These are phyloP conservation scores for Ochotona princeps DNA, from an alignment of 2,113 vertebrate genomes.

Conservation along the genomic window DNA sequence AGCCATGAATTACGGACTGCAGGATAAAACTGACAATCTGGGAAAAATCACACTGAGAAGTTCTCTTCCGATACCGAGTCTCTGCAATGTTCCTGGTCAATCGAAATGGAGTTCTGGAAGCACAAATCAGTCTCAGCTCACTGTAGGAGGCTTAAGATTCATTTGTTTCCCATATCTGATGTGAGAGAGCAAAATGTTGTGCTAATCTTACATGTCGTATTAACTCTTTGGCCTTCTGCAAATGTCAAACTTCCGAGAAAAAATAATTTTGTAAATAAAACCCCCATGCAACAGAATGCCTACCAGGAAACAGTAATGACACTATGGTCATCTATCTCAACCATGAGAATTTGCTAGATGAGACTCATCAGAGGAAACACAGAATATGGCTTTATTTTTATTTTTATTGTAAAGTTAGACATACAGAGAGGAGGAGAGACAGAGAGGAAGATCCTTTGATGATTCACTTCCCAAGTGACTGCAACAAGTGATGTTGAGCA, in stretches of 20 bases:
- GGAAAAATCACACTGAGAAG: not conserved
- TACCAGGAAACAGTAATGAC: not conserved
- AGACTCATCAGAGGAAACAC: not conserved
- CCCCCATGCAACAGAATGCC: fast-evolving
- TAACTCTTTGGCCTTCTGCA: not conserved
- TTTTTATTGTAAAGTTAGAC: too few species aligned
- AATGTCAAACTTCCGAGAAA: not conserved
- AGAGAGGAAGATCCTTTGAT: too few species aligned
- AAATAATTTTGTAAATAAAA: not conserved
- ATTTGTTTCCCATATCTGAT: not conserved
- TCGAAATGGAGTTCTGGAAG: not conserved
- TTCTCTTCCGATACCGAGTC: not conserved
- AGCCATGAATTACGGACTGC: not conserved
- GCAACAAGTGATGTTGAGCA: too few species aligned
- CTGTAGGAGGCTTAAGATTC: not conserved
- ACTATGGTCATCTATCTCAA: fast-evolving
- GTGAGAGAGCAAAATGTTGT: not conserved
- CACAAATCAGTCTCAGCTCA: not conserved
- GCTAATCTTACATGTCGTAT: not conserved
- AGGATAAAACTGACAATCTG: not conserved
- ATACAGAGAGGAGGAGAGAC: too few species aligned
- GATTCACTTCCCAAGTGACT: too few species aligned
- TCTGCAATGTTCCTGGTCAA: not conserved
- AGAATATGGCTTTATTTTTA: too few species aligned
- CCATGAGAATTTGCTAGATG: not conserved